Evolutionary conservation across 1,140 invertebrate genomes (phyloP).

Genomic region (Wiebesia pumilae): DNA sequence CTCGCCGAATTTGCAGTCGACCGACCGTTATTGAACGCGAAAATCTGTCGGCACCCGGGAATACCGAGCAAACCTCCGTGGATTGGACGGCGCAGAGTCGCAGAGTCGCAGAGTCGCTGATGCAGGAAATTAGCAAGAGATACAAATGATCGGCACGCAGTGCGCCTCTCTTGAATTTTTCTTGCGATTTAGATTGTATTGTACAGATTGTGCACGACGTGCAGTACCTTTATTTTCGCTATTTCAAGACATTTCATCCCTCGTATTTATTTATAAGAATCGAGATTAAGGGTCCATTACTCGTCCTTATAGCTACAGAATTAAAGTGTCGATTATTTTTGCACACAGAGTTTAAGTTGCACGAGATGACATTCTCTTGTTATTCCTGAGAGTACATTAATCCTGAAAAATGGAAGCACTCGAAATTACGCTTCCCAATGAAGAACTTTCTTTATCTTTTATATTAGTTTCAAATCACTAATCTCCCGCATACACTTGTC

Average conservation of each 20-base stretch:
- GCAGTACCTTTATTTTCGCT: not conserved
- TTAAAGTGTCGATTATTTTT: too few species aligned
- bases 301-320: too few species aligned
- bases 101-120: not conserved
- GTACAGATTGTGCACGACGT: not conserved
- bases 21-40: not conserved
- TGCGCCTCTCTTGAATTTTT: not conserved
- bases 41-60: not conserved
- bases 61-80: not conserved
- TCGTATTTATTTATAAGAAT: too few species aligned
- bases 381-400: not conserved
- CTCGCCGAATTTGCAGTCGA: not conserved
- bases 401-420: too few species aligned
- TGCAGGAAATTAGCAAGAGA: constrained; percentile 8
- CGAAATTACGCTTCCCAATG: not conserved
- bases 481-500: constrained; percentile 6
- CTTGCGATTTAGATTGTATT: not conserved
- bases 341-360: too few species aligned
- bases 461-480: not conserved
- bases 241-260: not conserved
- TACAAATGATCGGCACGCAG: not conserved
- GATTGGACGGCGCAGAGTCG: too few species aligned
- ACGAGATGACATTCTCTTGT: not conserved
- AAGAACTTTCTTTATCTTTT: not conserved
- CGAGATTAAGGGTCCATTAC: too few species aligned